Percentiles rank a stretch among this genome's conserved stretches.
Evolutionary conservation across 1,140 invertebrate genomes (phyloP).

Genomic region (Orchesella cincta): DNA sequence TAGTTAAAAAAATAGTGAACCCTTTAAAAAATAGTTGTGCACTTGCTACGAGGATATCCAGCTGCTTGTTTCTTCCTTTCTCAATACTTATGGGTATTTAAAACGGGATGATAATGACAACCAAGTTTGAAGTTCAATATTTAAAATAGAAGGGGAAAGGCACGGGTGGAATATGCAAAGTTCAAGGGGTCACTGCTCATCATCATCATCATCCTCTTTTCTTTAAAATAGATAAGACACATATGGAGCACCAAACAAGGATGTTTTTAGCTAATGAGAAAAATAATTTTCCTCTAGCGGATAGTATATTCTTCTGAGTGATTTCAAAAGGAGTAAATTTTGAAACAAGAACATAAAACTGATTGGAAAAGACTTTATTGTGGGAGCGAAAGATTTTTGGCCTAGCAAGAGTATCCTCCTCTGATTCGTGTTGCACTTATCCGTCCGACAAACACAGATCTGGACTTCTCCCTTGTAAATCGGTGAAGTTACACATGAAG

Average conservation of each 20-base stretch:
- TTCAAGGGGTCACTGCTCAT: no score
- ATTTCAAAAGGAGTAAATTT: neutral
- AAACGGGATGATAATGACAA: no score
- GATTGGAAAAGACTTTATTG: neutral
- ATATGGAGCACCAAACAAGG: no score
- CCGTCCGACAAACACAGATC: neutral
- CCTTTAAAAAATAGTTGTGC: no score
- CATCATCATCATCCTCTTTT: no score
- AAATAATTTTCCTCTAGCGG: neutral
- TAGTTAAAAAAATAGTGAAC: neutral
- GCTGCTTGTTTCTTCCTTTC: no score
- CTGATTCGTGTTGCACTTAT: neutral
- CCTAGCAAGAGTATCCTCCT: neutral
- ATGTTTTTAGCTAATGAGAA: neutral
- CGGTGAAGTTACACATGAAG: neutral
- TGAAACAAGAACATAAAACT: neutral
- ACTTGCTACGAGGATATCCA: no score
- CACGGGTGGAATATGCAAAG: no score
- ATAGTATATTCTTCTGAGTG: neutral
- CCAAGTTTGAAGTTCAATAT: no score
- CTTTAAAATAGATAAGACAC: no score
- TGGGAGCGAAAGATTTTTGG: neutral
- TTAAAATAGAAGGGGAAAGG: no score
- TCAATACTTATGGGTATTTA: no score
- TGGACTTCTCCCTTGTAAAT: neutral